Conservation (phyloP, 1,140 invertebrate genomes). For the Drosophila dunni region DNA sequence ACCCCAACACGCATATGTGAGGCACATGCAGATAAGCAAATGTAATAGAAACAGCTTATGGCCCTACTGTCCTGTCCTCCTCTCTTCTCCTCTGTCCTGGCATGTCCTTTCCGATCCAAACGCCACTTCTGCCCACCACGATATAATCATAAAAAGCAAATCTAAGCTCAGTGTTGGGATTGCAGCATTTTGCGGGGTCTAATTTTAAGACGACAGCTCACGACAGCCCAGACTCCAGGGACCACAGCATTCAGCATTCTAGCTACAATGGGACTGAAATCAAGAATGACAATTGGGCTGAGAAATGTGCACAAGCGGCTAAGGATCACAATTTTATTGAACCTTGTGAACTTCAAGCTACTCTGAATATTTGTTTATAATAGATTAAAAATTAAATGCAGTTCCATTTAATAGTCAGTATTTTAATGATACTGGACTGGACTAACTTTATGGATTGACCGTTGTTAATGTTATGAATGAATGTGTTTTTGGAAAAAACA, state of each 20-base stretch:
- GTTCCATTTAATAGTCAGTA: neutral
- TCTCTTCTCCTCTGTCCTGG: neutral
- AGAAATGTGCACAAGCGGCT: neutral
- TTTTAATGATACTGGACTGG: too few relatives aligned
- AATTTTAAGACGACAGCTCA: slow-evolving; percentile 59
- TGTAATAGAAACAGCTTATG: slow-evolving; percentile 77
- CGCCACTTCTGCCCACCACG: slow-evolving; percentile 20
- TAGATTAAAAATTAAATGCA: too few relatives aligned
- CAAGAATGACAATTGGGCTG: neutral
- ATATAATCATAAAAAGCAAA: slow-evolving; percentile 80
- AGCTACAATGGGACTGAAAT: slow-evolving; percentile 4
- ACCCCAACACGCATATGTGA: slow-evolving; percentile 29
- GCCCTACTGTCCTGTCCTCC: neutral
- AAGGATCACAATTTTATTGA: neutral
- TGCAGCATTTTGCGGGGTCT: slow-evolving; percentile 59
- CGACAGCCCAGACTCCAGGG: slow-evolving; percentile 7
- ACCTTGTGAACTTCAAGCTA: neutral
- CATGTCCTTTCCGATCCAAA: neutral
- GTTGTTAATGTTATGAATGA: too few relatives aligned
- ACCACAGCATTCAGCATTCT: neutral
- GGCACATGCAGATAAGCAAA: slow-evolving; percentile 77
- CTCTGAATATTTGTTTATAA: too few relatives aligned
- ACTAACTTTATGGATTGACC: too few relatives aligned
- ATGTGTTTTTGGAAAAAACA: too few relatives aligned
- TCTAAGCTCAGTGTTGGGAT: slow-evolving; percentile 63